Percentiles rank a stretch among this genome's conserved stretches.
These are phyloP conservation scores for Aphelenchoides fujianensis DNA, from an alignment of 1,140 invertebrate genomes.

Conservation along the genomic window DNA sequence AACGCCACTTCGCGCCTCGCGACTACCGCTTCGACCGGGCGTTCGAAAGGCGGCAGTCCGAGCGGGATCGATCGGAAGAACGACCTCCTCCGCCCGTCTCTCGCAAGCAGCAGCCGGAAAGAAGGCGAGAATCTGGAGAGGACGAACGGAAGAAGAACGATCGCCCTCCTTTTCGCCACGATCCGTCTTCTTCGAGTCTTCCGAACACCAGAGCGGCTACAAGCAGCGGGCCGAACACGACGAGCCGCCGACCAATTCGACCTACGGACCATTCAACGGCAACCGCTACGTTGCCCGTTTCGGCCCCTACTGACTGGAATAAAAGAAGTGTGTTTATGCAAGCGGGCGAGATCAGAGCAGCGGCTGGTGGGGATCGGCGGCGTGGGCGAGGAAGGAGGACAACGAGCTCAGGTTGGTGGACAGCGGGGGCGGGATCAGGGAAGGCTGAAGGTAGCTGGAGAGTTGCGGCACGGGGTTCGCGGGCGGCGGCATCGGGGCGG, in stretches of 20 bases:
- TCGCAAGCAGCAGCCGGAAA: no score
- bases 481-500: background rate
- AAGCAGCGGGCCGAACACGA: background rate
- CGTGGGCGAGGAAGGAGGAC: background rate
- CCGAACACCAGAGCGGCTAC: no score
- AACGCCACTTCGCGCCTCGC: no score
- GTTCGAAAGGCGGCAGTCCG: no score
- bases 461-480: background rate
- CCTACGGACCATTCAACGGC: background rate
- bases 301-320: background rate
- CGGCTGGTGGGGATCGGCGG: background rate
- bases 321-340: background rate
- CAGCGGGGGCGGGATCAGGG: background rate
- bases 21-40: no score
- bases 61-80: no score
- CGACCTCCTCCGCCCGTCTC: no score
- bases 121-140: no score
- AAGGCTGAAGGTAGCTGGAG: background rate
- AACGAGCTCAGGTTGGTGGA: conserved; percentile 12
- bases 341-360: background rate
- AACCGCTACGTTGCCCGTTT: background rate
- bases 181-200: no score
- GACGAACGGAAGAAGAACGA: no score
- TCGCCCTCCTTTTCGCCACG: no score
- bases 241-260: background rate